These are phyloP conservation scores for Haliclystus octoradiatus DNA, from an alignment of 30 jellyfish, hydroid and myxozoan genomes.

Conservation along the genomic window DNA sequence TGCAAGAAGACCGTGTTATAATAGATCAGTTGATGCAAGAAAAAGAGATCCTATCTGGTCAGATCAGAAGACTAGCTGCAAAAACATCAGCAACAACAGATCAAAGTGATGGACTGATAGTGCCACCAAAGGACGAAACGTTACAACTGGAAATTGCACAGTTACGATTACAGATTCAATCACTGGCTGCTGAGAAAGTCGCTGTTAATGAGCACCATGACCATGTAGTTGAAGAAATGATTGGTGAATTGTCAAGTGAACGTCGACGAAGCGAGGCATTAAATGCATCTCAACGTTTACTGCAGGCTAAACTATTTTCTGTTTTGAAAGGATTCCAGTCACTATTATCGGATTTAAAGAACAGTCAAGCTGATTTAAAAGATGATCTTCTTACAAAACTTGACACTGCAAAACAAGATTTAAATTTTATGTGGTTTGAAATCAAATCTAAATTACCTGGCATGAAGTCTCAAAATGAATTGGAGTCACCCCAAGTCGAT, in stretches of 20 bases:
- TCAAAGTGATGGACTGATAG: slow-evolving; percentile 6
- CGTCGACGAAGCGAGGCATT: background rate
- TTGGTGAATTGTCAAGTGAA: background rate
- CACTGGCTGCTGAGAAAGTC: slow-evolving; percentile 29
- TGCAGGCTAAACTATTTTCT: background rate
- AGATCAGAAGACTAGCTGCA: slow-evolving; percentile 9
- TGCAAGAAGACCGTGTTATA: slow-evolving; percentile 36
- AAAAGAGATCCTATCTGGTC: slow-evolving; percentile 14
- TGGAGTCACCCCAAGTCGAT: too few relatives aligned
- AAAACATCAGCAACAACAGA: slow-evolving; percentile 4
- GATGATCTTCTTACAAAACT: background rate
- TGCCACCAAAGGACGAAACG: slow-evolving; percentile 4
- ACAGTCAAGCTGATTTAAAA: background rate
- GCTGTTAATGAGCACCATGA: slow-evolving; percentile 6
- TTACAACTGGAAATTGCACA: slow-evolving; percentile 38
- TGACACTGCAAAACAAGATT: background rate
- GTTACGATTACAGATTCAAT: slow-evolving; percentile 29
- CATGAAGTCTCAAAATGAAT: too few relatives aligned
- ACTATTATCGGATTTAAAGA: background rate
- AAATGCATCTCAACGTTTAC: background rate
- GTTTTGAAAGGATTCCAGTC: background rate
- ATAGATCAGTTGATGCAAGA: slow-evolving; percentile 41
- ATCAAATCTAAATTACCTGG: background rate
- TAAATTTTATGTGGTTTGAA: background rate
- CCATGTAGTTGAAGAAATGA: slow-evolving; percentile 1